Evolutionary conservation across 1,140 invertebrate species (phyloP).

Genomic region (Cydia splendana): DNA sequence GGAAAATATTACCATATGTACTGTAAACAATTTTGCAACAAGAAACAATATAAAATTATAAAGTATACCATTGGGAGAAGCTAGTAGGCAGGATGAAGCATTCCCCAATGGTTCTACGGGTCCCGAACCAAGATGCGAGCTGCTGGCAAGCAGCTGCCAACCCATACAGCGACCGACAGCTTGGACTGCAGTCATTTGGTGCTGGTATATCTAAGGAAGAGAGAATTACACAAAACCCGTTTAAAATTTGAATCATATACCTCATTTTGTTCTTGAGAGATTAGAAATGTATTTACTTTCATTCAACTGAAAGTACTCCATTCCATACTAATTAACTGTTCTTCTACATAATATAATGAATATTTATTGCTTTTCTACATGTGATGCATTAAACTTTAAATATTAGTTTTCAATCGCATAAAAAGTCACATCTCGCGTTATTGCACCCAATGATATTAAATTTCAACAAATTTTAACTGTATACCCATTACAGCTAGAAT

Average conservation of each 20-base stretch:
- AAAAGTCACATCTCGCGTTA: background rate
- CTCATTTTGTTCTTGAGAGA: too few relatives aligned
- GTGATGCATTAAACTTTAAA: background rate
- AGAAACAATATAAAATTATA: background rate
- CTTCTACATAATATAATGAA: too few relatives aligned
- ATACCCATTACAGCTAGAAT: too few relatives aligned
- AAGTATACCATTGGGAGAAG: slow-evolving; percentile 89
- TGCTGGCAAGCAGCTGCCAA: slow-evolving; percentile 94
- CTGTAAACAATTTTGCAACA: background rate
- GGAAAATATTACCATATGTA: too few relatives aligned
- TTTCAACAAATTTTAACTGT: too few relatives aligned
- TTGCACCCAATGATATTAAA: too few relatives aligned
- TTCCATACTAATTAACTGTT: slow-evolving; percentile 4
- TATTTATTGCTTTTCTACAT: background rate
- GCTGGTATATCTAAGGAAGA: slow-evolving; percentile 87
- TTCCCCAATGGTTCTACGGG: slow-evolving; percentile 94
- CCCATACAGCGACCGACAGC: slow-evolving; percentile 94
- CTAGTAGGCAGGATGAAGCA: slow-evolving; percentile 91
- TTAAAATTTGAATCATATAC: too few relatives aligned
- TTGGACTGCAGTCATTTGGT: slow-evolving; percentile 94
- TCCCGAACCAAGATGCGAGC: slow-evolving; percentile 92
- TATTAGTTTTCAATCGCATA: background rate
- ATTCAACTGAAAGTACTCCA: background rate
- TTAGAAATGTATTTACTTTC: background rate
- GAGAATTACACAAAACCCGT: background rate